These are phyloP conservation scores for Aurelia coerulea DNA, from an alignment of 30 jellyfish, hydroid and myxozoan species.

Conservation along the genomic window DNA sequence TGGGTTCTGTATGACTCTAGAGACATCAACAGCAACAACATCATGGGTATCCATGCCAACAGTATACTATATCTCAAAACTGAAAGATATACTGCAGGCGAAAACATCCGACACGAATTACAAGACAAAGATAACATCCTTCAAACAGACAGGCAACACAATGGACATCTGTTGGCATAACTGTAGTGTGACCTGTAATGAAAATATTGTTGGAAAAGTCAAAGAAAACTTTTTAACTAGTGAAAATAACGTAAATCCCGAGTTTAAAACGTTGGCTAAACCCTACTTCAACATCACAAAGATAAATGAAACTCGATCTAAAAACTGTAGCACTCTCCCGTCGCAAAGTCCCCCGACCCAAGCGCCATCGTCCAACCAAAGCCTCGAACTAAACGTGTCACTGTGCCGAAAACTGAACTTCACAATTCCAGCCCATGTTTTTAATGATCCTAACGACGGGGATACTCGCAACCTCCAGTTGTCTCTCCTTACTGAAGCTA, in stretches of 20 bases:
- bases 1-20: background rate
- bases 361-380: slow-evolving; percentile 37
- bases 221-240: slow-evolving; percentile 30
- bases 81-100: background rate
- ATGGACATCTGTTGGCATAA: slow-evolving; percentile 18
- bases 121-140: background rate
- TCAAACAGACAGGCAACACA: background rate
- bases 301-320: slow-evolving; percentile 8
- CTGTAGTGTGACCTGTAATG: slow-evolving; percentile 37
- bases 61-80: background rate
- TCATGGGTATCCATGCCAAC: background rate
- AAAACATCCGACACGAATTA: background rate
- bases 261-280: slow-evolving; percentile 9
- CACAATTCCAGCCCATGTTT: slow-evolving; percentile 61
- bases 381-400: slow-evolving; percentile 19
- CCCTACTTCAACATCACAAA: slow-evolving; percentile 29
- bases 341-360: background rate
- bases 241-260: background rate
- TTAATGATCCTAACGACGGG: slow-evolving; percentile 76
- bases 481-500: slow-evolving; percentile 24
- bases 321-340: slow-evolving; percentile 9
- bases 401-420: slow-evolving; percentile 67
- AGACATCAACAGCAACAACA: background rate
- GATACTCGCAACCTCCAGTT: slow-evolving; percentile 34
- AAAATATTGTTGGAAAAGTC: background rate